Base-by-base conservation (phyloP, 2,888 invertebrate species). In the Stenoptilia bipunctidactyla region DNA sequence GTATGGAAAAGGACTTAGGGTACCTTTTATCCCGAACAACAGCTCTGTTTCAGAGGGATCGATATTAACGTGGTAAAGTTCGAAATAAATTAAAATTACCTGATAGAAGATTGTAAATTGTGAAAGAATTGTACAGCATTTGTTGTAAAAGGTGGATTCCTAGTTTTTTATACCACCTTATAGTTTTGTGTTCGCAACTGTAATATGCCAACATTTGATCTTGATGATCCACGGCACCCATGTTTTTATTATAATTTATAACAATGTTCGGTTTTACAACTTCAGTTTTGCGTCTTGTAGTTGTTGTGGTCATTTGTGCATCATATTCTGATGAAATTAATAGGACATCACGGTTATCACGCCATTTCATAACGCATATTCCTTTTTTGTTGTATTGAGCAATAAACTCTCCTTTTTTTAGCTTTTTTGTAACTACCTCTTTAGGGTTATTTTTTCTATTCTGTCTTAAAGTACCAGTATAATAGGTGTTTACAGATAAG, bases 361-460 rank as follows among this genome's bases (percentile, higher is more conserved):
- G 51, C 60, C 60, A 59, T 42, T 63, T 63, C 20, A 48, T 47
- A 38, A 58, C 45, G 43, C 48, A 43, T 36, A 58, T 46, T n/a
- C 50, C 52, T 27, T 52, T 43, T 39, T 47, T 46, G 40, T 51
- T 55, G 4, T 39, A 40, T 36, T 39, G 38, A 3, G 34, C 9
- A 4, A 34, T 14, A 3, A 14, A 34, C 5, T 34, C 34, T 3
- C 38, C 51, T 44, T 41, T 44, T 40, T 50, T 48, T 34, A 49
- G 45, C 42, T 51, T 55, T 42, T 44, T 43, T 13, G 43, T 38
- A 33, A 41, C 43, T 13, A 60, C 50, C 34, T 56, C 49, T 27
- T 36, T 34, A 12, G 51, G 52, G 41, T 44, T 52, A 10, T 44
- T 35, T 44, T 20, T 53, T 38, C 12, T 45, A 27, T 30, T 30